Base-by-base conservation (phyloP, 2,797 vertebrate genomes). In the Adrianichthys oophorus region DNA sequence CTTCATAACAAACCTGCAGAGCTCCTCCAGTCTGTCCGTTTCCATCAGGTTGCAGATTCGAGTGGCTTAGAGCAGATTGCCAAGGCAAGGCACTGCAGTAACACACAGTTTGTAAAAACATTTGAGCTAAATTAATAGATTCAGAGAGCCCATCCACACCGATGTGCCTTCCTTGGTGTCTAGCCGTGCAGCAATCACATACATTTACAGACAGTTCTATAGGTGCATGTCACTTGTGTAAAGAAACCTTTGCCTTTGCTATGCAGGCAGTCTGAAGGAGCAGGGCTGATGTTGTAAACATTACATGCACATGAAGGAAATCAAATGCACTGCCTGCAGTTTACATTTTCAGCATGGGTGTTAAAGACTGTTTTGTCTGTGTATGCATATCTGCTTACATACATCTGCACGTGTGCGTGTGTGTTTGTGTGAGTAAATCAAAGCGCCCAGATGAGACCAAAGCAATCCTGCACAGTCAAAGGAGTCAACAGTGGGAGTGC, bases 391-490 rank as follows among this genome's bases (percentile, higher is more conserved):
- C 12, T 16, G 55, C 41, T 51, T 49, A 50, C 21, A 42, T 23
- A 32, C 21, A 26, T 51, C 46, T 24, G 41, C 43, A 7, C 55
- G 62, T 57, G 62, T 48, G 51, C 54, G 47, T 47, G 50, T 47
- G 60, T 57, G 50, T 47, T 21, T 65, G 76, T 67, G 73, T 74
- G 84, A 61, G 71, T 73, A 85, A 90, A 91, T 91, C 87, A 90
- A 83, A 88, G 87, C 85, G 81, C 80, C 86, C 83, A 81, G 88
- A 91, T 90, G 89, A 91, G 88, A 91, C 89, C 90, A 87, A 90
- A 92, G 90, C 91, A 91, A 92, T 92, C 89, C 86, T 69, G 81
- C 85, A 83, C 87, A 89, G 87, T 90, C 87, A 90, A 87, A 89
- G 83, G 87, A 91, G 85, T 90, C 89, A 87, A 83, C 83, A 74